These are phyloP conservation scores for Catharus fuscescens DNA, from an alignment of 2,113 vertebrate genomes.

Conservation along the genomic window DNA sequence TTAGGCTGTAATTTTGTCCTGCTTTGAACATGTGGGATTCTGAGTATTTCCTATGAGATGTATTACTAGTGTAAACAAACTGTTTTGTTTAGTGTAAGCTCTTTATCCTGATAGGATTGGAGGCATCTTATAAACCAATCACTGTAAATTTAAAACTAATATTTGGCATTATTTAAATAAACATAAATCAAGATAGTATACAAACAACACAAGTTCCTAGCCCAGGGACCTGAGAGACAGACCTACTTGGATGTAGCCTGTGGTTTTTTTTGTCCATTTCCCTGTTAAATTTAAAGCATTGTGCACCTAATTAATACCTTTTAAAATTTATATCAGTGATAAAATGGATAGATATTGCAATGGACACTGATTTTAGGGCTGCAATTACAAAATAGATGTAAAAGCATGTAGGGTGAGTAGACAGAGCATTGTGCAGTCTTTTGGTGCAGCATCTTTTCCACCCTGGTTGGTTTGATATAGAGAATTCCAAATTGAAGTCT, in stretches of 20 bases:
- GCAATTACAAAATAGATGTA: background rate
- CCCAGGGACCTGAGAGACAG: background rate
- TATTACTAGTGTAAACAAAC: constrained; percentile 25
- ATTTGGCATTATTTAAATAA: constrained; percentile 54
- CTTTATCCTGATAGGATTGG: constrained; percentile 35
- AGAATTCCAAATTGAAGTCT: background rate
- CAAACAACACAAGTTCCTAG: constrained; percentile 11
- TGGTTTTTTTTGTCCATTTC: background rate
- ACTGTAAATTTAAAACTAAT: constrained; percentile 38
- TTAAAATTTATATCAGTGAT: background rate
- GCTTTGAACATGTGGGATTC: constrained; percentile 7
- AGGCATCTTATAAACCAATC: constrained; percentile 14
- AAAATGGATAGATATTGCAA: background rate
- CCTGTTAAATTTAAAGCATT: background rate
- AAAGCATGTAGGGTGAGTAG: background rate
- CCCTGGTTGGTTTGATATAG: background rate
- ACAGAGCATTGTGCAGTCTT: background rate
- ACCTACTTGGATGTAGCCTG: background rate
- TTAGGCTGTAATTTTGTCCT: background rate
- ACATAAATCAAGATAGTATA: background rate
- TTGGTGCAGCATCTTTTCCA: background rate
- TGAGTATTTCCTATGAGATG: constrained; percentile 21
- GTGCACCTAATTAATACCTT: background rate
- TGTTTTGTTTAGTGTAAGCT: constrained; percentile 39
- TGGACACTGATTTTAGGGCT: background rate